Percentiles rank a stretch among this genome's conserved stretches.
phyloP scores from a whole-genome alignment of 2,797 vertebrate species.

The Danio tinwini region DNA sequence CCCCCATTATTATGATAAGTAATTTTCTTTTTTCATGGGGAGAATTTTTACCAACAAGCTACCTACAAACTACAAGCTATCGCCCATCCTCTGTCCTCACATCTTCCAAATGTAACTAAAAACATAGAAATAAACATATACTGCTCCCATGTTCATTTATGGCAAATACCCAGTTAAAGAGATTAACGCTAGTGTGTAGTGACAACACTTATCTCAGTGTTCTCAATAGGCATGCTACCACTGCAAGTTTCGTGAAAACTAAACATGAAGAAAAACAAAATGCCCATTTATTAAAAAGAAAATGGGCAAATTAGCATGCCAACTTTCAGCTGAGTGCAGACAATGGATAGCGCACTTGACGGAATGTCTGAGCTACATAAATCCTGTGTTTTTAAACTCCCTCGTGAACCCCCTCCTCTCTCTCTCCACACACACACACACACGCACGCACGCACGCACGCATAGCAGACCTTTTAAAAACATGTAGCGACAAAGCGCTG shows the following conservation, averaged over 20 bases:
- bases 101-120: background rate
- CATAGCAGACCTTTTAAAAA: constrained; percentile 54
- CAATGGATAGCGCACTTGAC: background rate
- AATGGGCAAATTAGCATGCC: background rate
- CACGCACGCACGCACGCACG: constrained; percentile 42
- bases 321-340: background rate
- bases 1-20: too few species aligned
- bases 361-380: constrained; percentile 61
- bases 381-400: constrained; percentile 61
- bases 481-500: constrained; percentile 73
- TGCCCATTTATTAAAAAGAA: background rate
- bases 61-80: too few species aligned
- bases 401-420: constrained; percentile 26
- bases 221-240: background rate
- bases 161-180: too few species aligned
- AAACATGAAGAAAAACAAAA: background rate
- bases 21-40: too few species aligned
- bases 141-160: background rate
- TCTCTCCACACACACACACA: constrained; percentile 39
- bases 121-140: background rate
- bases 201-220: background rate
- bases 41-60: too few species aligned
- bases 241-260: background rate
- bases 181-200: too few species aligned
- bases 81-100: too few species aligned